These are phyloP conservation scores for Cheilosia variabilis DNA, from an alignment of 2,888 invertebrate species.

Conservation along the genomic window DNA sequence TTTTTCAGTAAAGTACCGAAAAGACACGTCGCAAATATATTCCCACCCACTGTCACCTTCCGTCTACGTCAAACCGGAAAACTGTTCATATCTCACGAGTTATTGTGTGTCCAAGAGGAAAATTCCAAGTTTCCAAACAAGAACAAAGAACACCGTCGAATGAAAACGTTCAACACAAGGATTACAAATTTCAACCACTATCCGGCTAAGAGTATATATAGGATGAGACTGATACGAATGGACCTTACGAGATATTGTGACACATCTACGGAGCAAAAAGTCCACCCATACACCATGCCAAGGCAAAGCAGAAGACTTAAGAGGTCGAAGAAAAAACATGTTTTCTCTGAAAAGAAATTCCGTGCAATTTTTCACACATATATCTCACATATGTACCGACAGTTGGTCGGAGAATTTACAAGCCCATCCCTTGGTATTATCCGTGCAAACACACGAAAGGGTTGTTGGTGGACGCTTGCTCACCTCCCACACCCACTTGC, in stretches of 20 bases:
- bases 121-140: conserved; percentile 4
- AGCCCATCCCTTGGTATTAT: neutral
- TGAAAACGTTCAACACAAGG: conserved; percentile 7
- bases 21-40: too few species aligned
- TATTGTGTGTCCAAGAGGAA: neutral
- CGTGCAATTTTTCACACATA: conserved; percentile 35
- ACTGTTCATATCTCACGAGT: neutral
- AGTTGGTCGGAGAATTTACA: conserved; percentile 18
- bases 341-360: conserved; percentile 39
- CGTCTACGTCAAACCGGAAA: neutral
- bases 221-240: conserved; percentile 17
- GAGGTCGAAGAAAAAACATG: conserved; percentile 20
- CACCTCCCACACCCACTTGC: neutral
- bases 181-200: conserved; percentile 21
- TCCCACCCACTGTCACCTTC: too few species aligned
- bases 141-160: neutral
- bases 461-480: neutral
- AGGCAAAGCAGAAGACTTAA: conserved; percentile 15
- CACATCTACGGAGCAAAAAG: conserved; percentile 6
- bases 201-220: neutral
- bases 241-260: conserved; percentile 32
- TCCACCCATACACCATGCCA: neutral
- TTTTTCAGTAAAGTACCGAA: too few species aligned
- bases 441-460: neutral
- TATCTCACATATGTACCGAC: neutral